Evolutionary conservation across 2,797 vertebrate genomes (phyloP).

Genomic region (Leucoraja ocellata): DNA sequence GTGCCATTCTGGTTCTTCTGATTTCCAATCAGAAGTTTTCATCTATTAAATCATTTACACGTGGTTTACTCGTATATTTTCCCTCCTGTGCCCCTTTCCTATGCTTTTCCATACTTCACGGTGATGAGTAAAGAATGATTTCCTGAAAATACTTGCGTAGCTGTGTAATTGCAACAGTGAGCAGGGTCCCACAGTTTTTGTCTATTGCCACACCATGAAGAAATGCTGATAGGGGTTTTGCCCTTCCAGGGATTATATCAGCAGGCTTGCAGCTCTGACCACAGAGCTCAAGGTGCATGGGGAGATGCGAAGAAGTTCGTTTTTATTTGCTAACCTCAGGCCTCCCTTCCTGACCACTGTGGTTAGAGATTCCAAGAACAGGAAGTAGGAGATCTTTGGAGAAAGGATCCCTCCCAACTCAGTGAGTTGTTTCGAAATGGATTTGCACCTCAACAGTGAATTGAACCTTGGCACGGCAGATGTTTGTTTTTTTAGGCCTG

Average conservation of each 20-base stretch:
- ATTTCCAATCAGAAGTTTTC: background rate
- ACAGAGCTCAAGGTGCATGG: constrained; percentile 29
- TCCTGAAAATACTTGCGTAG: background rate
- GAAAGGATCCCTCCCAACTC: constrained; percentile 34
- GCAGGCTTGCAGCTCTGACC: constrained; percentile 1
- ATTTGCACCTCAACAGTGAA: background rate
- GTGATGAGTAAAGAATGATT: background rate
- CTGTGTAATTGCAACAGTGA: constrained; percentile 3
- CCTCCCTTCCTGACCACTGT: constrained; percentile 1
- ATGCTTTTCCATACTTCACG: background rate
- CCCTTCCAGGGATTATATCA: constrained; percentile 28
- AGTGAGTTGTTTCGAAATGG: background rate
- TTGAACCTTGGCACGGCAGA: background rate
- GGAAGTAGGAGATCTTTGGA: constrained; percentile 35
- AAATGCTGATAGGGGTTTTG: background rate
- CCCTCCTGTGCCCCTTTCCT: background rate
- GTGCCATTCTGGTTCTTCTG: background rate
- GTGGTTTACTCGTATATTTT: no score
- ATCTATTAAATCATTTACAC: background rate
- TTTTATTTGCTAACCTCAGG: constrained; percentile 32
- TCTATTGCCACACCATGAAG: background rate
- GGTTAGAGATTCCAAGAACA: constrained; percentile 29
- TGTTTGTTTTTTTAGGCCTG: background rate
- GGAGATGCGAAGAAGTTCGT: constrained; percentile 22
- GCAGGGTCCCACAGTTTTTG: background rate